Evolutionary conservation across 1,140 invertebrate genomes (phyloP), one percentile per base, ranked within the genome.

Genomic region (Scaptomyza montana): DNA sequence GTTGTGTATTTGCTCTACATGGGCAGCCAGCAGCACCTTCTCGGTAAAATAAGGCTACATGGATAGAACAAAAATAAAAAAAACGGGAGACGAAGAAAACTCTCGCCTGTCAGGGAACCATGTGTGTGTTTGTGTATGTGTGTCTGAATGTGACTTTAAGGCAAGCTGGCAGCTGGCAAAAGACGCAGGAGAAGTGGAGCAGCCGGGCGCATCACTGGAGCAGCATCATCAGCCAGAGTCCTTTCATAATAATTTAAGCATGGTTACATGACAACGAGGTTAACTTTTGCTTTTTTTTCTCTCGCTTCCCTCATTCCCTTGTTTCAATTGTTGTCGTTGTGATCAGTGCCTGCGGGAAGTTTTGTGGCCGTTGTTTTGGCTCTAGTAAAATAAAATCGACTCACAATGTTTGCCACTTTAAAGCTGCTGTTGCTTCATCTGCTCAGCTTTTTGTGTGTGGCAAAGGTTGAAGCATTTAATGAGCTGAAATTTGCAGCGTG

Each of bases 211-310:
- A 65, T 57, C 13, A 7, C 33, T 36, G 8, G 8, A 36, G 33
- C 33, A 36, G 30, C 74, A 81, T 43, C 46, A 75, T 60, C 77
- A 80, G 66, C 80, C 70, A 74, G 80, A 87, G 84, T 84, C 84
- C 84, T 89, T 86, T 89, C 85, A 89, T 89, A 89, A 89, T 89
- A 89, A 89, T 89, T 89, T 89, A 89, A 89, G 84, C 85, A 89
- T 74, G 74, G 81, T 78, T 78, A 89, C 84, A 87, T 87, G 84
- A 84, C 84, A 87, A 89, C 84, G 77, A 84, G 84, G 84, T 89
- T 89, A 89, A 89, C 84, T 84, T 87, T 89, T 89, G 61, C 77
- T 89, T 86, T 87, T 79, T 77, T 69, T 61, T 25, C 16, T 56
- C 36, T 65, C 6, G 39, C 39, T 5, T 43, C 8, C n/a, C n/a